phyloP scores from a whole-genome alignment of 2,797 vertebrate species.

The Labroides dimidiatus region DNA sequence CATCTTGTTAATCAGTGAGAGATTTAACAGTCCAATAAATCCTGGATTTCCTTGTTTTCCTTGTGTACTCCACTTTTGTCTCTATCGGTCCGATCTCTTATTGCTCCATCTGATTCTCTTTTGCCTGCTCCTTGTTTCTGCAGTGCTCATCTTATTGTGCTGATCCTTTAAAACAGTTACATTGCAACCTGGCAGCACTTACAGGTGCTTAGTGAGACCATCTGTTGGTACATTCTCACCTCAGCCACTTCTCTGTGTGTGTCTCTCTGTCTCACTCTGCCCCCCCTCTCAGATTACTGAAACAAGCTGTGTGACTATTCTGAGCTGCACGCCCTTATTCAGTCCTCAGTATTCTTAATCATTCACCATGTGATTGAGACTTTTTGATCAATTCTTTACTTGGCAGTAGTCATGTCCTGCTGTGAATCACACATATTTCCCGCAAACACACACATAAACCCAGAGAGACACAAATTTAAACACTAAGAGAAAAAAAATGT shows the following conservation, averaged over 20 bases:
- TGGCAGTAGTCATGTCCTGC: too few relatives aligned
- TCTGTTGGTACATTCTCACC: constrained; percentile 61
- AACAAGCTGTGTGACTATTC: constrained; percentile 17
- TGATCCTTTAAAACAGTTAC: constrained; percentile 26
- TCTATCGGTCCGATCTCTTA: not conserved
- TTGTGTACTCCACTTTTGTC: too few relatives aligned
- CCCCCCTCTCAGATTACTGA: constrained; percentile 32
- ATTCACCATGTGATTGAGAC: constrained; percentile 1
- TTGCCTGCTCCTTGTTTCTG: constrained; percentile 15
- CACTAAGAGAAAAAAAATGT: too few relatives aligned
- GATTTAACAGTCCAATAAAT: constrained; percentile 1
- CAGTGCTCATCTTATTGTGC: constrained; percentile 8
- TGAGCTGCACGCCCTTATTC: not conserved
- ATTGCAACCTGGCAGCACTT: constrained; percentile 31
- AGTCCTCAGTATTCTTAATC: not conserved
- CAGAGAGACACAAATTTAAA: too few relatives aligned
- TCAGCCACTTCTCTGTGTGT: constrained; percentile 19
- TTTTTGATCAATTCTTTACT: too few relatives aligned
- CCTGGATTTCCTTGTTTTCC: not conserved
- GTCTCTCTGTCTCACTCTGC: too few relatives aligned
- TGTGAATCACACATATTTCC: too few relatives aligned
- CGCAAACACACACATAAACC: too few relatives aligned
- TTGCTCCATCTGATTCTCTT: not conserved
- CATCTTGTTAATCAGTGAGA: constrained; percentile 32
- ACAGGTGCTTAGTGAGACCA: constrained; percentile 72